Evolutionary conservation across 2,113 vertebrate species (phyloP).

Genomic region (Sisor rabdophorus): DNA sequence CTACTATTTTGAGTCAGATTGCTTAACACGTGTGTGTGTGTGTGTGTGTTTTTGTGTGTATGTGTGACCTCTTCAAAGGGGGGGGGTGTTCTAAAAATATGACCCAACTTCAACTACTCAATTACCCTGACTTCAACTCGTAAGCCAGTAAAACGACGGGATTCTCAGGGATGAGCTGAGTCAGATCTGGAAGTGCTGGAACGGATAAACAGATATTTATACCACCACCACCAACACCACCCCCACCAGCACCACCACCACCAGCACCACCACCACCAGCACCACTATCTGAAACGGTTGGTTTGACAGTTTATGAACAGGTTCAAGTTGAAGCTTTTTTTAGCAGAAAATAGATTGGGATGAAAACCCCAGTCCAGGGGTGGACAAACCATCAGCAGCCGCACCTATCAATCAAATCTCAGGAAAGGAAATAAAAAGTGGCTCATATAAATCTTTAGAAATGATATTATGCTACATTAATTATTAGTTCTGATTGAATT

Average conservation of each 20-base stretch:
- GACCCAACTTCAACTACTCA: conserved; percentile 13
- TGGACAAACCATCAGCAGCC: background rate
- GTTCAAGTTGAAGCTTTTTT: background rate
- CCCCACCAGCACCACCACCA: no score
- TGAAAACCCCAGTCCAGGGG: background rate
- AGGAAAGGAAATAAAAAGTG: background rate
- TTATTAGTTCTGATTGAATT: no score
- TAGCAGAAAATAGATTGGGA: background rate
- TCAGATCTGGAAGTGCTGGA: background rate
- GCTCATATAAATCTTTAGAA: background rate
- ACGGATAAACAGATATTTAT: conserved; percentile 38
- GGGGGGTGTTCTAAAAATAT: conserved; percentile 29
- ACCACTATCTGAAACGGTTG: conserved; percentile 61
- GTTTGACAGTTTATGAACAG: conserved; percentile 27
- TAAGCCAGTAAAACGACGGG: conserved; percentile 30
- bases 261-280: no score
- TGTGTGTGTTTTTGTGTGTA: background rate
- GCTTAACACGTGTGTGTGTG: background rate
- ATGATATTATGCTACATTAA: background rate
- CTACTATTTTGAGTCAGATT: conserved; percentile 18
- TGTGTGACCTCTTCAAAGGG: background rate
- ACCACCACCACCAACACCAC: no score
- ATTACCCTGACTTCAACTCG: conserved; percentile 27
- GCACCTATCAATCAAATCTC: background rate
- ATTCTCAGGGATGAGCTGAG: conserved; percentile 59